Percentiles rank a stretch among this genome's conserved stretches.
Conservation (phyloP, 2,888 invertebrate genomes). For the Congeria kusceri region DNA sequence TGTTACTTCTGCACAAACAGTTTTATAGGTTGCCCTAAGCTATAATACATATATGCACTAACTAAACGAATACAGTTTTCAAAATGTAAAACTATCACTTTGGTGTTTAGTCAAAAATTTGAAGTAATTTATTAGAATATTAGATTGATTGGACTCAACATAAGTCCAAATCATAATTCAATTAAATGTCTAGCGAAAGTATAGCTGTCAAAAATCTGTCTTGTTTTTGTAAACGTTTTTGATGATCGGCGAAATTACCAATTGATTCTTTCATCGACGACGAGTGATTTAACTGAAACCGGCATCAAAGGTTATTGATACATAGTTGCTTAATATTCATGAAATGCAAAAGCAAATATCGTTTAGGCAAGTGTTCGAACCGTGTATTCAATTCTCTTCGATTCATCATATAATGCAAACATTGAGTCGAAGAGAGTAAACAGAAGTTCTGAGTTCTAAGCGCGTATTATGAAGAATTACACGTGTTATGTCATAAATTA, state of each 20-base stretch:
- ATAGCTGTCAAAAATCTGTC: too few species aligned
- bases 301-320: constrained; percentile 7
- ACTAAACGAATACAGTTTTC: too few species aligned
- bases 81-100: too few species aligned
- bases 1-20: too few species aligned
- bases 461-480: constrained; percentile 55
- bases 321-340: constrained; percentile 49
- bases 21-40: too few species aligned
- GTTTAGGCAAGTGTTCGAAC: constrained; percentile 34
- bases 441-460: constrained; percentile 43
- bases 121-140: too few species aligned
- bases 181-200: too few species aligned
- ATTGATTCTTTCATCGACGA: constrained; percentile 36
- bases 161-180: too few species aligned
- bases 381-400: constrained; percentile 42
- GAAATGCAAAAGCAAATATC: constrained; percentile 57
- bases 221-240: too few species aligned
- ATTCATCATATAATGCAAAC: constrained; percentile 62
- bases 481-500: constrained; percentile 61
- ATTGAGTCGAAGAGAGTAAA: constrained; percentile 41
- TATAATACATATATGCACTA: too few species aligned
- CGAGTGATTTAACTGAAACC: constrained; percentile 27
- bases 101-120: too few species aligned
- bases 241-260: constrained; percentile 21
- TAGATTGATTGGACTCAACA: too few species aligned